phyloP scores from a whole-genome alignment of 35 echinoderm and acorn worm species.

The Apostichopus japonicus region DNA sequence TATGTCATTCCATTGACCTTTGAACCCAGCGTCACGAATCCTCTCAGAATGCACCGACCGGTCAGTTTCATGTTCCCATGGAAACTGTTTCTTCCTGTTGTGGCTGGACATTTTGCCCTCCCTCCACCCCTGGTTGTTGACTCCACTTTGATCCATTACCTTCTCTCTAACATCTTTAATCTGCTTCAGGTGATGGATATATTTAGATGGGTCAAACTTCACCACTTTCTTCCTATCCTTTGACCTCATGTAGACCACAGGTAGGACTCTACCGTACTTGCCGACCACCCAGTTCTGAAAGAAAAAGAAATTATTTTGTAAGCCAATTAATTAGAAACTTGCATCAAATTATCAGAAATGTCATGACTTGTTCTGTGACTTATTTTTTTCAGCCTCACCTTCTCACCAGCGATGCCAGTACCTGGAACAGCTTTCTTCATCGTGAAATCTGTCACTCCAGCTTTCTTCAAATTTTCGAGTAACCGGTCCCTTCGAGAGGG shows the following conservation, averaged over 20 bases:
- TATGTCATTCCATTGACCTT: background rate
- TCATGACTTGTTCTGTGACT: too few relatives aligned
- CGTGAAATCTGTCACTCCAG: slow-evolving; percentile 76
- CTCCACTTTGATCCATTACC: background rate
- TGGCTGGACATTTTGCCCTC: background rate
- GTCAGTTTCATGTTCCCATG: background rate
- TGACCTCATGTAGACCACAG: slow-evolving; percentile 81
- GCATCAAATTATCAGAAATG: too few relatives aligned
- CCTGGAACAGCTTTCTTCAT: slow-evolving; percentile 93
- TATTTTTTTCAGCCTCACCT: too few relatives aligned
- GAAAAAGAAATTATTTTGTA: background rate
- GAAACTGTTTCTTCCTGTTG: background rate
- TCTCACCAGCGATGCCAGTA: slow-evolving; percentile 83
- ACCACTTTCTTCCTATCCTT: slow-evolving; percentile 80
- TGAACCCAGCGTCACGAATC: background rate
- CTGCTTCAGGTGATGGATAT: slow-evolving; percentile 70
- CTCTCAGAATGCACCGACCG: background rate
- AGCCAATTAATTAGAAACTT: too few relatives aligned
- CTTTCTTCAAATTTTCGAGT: slow-evolving; percentile 77
- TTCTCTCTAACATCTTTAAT: slow-evolving; percentile 41
- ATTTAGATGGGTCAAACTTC: slow-evolving; percentile 84
- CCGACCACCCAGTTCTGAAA: slow-evolving; percentile 92
- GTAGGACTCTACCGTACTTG: slow-evolving; percentile 88
- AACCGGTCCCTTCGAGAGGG: slow-evolving; percentile 27
- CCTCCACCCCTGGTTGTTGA: background rate